Percentiles rank a stretch among this genome's conserved stretches.
These are phyloP conservation scores for Neosilurus hyrtlii DNA, from an alignment of 2,797 vertebrate species.

Conservation along the genomic window DNA sequence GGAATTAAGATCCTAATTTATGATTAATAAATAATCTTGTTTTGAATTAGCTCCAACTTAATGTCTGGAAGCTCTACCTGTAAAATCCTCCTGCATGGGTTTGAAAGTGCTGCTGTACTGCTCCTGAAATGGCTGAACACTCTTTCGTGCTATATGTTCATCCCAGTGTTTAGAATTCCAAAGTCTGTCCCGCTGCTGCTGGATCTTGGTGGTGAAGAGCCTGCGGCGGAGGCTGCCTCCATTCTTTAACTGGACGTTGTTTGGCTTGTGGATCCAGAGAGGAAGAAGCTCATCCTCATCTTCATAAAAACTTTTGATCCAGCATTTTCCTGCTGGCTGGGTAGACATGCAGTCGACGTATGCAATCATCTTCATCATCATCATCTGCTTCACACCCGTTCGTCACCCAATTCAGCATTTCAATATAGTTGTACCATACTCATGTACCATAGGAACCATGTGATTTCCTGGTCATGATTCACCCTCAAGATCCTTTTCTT, in stretches of 20 bases:
- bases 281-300: constrained; percentile 59
- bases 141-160: constrained; percentile 21
- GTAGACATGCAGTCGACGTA: constrained; percentile 55
- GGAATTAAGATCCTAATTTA: background rate
- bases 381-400: constrained; percentile 25
- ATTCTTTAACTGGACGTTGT: constrained; percentile 47
- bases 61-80: constrained; percentile 44
- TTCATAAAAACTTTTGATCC: constrained; percentile 54
- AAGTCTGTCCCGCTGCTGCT: constrained; percentile 52
- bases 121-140: constrained; percentile 12
- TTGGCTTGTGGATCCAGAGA: constrained; percentile 40
- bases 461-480: background rate
- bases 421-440: background rate
- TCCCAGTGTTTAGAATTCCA: constrained; percentile 45
- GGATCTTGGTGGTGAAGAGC: constrained; percentile 55
- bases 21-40: constrained; percentile 15
- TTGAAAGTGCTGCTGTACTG: constrained; percentile 30
- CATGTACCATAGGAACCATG: background rate
- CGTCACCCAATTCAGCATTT: background rate
- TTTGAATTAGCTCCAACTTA: constrained; percentile 3
- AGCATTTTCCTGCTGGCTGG: constrained; percentile 49
- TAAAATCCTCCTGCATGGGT: constrained; percentile 28
- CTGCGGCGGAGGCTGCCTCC: constrained; percentile 54
- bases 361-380: constrained; percentile 52
- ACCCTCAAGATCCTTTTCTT: background rate